phyloP scores from a whole-genome alignment of 2,113 vertebrate species.

The Phylloscopus whistleri region DNA sequence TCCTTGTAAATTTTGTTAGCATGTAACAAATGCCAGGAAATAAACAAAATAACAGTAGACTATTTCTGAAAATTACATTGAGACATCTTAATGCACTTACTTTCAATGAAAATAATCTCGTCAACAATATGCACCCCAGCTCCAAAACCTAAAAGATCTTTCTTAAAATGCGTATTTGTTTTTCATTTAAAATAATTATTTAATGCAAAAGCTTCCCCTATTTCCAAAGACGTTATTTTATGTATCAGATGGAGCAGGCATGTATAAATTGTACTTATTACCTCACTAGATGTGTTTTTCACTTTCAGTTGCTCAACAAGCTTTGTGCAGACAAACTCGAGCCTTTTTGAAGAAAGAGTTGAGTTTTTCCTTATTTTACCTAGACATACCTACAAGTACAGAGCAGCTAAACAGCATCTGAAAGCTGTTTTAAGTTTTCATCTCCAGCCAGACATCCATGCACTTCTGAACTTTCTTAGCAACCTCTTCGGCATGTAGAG shows the following conservation, averaged over 20 bases:
- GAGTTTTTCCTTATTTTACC: neutral
- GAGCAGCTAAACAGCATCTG: neutral
- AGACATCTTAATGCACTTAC: neutral
- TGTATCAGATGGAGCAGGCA: neutral
- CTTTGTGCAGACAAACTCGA: neutral
- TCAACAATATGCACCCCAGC: neutral
- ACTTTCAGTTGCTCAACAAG: neutral
- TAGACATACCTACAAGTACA: neutral
- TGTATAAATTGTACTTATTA: neutral
- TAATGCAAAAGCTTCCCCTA: neutral
- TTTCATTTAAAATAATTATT: neutral
- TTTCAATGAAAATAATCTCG: neutral
- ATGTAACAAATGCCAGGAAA: neutral
- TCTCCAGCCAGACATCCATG: accelerated
- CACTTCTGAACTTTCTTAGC: accelerated
- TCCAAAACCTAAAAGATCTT: neutral
- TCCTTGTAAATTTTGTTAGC: neutral
- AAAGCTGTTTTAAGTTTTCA: neutral
- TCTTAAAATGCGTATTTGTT: neutral
- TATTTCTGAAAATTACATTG: neutral
- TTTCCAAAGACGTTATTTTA: neutral
- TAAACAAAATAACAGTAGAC: neutral
- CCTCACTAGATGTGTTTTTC: neutral
- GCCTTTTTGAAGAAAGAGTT: neutral
- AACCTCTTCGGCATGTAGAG: accelerated